These are phyloP conservation scores for Nycticebus coucang DNA, from an alignment of 2,113 vertebrate genomes.

Conservation along the genomic window DNA sequence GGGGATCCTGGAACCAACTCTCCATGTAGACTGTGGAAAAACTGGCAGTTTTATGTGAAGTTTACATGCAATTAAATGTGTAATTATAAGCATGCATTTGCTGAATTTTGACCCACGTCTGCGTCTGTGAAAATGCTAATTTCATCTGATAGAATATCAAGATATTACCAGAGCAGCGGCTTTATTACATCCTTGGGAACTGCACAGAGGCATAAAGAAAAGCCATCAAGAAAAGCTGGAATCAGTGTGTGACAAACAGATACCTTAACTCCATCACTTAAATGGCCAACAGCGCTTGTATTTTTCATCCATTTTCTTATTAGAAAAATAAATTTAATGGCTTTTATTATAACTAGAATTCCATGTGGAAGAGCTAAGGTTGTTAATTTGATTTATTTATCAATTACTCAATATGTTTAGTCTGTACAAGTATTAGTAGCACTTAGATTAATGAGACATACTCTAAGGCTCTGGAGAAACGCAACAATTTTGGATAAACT, in stretches of 20 bases:
- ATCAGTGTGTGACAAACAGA: constrained; percentile 27
- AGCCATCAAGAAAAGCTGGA: neutral
- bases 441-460: constrained; percentile 52
- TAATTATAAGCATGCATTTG: neutral
- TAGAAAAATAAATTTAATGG: constrained; percentile 57
- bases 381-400: constrained; percentile 74
- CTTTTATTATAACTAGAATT: constrained; percentile 65
- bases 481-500: constrained; percentile 28
- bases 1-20: neutral
- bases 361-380: constrained; percentile 56
- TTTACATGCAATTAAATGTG: neutral
- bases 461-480: constrained; percentile 42
- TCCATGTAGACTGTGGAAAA: fast-evolving
- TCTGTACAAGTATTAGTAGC: constrained; percentile 35
- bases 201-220: constrained; percentile 38
- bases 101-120: constrained; percentile 26
- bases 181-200: constrained; percentile 32
- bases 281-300: constrained; percentile 19
- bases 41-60: neutral
- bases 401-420: constrained; percentile 65
- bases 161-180: neutral
- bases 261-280: neutral
- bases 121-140: constrained; percentile 21
- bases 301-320: constrained; percentile 47
- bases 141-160: neutral